Percentiles rank a stretch among this genome's conserved stretches.
These are phyloP conservation scores for Cerastis leucographa DNA, from an alignment of 2,888 invertebrate genomes.

Conservation along the genomic window DNA sequence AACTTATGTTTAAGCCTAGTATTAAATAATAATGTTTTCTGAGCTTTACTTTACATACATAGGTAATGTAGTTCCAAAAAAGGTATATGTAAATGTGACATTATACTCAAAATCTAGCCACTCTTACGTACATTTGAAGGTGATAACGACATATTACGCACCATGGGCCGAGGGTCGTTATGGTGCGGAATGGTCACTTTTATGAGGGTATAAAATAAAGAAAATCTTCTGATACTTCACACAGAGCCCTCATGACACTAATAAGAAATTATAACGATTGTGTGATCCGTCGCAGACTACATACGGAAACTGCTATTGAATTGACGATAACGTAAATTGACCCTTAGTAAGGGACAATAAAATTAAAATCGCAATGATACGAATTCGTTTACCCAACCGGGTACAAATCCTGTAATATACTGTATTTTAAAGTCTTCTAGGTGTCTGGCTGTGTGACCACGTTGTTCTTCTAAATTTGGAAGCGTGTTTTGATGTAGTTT, in stretches of 20 bases:
- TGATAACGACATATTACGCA: constrained; percentile 70
- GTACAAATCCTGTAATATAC: not conserved
- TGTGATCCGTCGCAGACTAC: constrained; percentile 33
- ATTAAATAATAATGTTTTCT: not conserved
- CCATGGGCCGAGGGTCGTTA: constrained; percentile 70
- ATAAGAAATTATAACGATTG: constrained; percentile 72
- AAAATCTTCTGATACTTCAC: constrained; percentile 69
- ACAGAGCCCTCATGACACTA: constrained; percentile 69
- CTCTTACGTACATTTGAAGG: constrained; percentile 64
- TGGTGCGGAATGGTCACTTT: constrained; percentile 77
- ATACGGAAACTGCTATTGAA: constrained; percentile 30
- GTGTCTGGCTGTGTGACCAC: not conserved
- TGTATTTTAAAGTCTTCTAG: not conserved
- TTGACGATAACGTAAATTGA: constrained; percentile 16
- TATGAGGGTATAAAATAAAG: constrained; percentile 79
- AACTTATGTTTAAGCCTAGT: constrained; percentile 24
- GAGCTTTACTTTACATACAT: not conserved
- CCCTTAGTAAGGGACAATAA: not conserved
- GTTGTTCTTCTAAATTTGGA: not conserved
- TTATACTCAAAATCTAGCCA: constrained; percentile 25
- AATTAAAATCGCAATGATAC: not conserved
- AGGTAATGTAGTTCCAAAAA: not conserved
- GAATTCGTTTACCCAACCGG: not conserved
- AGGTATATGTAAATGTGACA: constrained; percentile 29
- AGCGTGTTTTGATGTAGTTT: not conserved